Evolutionary conservation across 2,888 invertebrate species (phyloP).

Genomic region (Philereme transversata): DNA sequence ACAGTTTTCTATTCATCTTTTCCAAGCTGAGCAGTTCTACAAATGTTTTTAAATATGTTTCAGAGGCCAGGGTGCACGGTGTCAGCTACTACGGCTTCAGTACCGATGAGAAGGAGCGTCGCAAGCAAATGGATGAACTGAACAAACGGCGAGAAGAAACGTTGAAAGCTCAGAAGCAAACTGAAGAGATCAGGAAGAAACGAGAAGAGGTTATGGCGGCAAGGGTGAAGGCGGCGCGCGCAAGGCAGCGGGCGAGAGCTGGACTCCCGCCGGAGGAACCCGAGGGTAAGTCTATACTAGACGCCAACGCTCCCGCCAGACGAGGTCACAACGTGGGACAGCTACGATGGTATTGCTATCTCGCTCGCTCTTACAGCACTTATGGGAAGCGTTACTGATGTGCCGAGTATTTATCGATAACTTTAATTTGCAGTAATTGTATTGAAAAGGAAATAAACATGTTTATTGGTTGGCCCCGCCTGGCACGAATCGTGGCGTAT

Average conservation of each 20-base stretch:
- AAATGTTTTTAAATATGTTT: slow-evolving; percentile 4
- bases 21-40: no score
- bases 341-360: no score
- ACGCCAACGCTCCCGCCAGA: no score
- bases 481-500: no score
- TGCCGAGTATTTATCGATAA: no score
- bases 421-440: no score
- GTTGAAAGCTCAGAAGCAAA: slow-evolving; percentile 85
- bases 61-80: slow-evolving; percentile 96
- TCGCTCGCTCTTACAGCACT: no score
- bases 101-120: slow-evolving; percentile 91
- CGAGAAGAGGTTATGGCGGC: slow-evolving; percentile 88
- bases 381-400: no score
- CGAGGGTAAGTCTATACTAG: slow-evolving; percentile 55
- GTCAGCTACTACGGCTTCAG: slow-evolving; percentile 96
- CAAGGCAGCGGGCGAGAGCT: slow-evolving; percentile 88
- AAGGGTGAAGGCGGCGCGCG: slow-evolving; percentile 88
- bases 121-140: slow-evolving; percentile 91
- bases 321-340: no score
- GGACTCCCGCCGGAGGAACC: slow-evolving; percentile 88
- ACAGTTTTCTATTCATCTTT: no score
- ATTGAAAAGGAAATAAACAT: no score
- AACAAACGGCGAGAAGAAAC: slow-evolving; percentile 89
- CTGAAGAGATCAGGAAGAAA: slow-evolving; percentile 84
- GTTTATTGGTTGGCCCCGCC: no score